phyloP scores from a whole-genome alignment of 1,140 invertebrate genomes.

The Rhyacophila brunnea region DNA sequence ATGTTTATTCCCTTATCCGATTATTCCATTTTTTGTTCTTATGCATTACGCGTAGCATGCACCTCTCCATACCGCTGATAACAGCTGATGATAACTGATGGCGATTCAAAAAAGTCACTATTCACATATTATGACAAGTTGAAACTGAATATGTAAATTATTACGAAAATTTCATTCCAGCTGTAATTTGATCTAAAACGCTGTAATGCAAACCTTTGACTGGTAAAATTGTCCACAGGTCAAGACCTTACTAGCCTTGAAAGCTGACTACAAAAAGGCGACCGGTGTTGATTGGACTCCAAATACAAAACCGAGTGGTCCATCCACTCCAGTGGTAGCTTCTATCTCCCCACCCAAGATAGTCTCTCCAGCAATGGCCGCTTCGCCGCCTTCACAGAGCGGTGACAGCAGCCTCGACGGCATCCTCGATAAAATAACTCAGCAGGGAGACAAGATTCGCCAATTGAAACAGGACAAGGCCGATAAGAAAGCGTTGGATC shows the following conservation, averaged over 20 bases:
- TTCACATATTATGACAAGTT: too few species aligned
- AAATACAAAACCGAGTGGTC: slow-evolving; percentile 37
- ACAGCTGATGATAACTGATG: too few species aligned
- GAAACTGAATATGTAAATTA: too few species aligned
- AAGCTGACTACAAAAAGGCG: slow-evolving; percentile 65
- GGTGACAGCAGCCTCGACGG: slow-evolving; percentile 24
- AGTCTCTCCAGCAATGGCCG: slow-evolving; percentile 9
- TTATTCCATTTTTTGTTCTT: too few species aligned
- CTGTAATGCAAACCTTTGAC: too few species aligned
- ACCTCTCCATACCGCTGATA: too few species aligned
- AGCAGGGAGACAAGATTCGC: slow-evolving; percentile 70
- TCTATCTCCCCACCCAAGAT: slow-evolving; percentile 13
- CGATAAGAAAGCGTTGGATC: slow-evolving; percentile 57
- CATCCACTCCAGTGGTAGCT: not conserved
- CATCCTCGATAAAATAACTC: slow-evolving; percentile 46
- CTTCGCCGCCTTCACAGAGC: slow-evolving; percentile 13
- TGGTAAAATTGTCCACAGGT: slow-evolving; percentile 48
- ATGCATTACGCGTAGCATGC: too few species aligned
- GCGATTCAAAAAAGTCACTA: too few species aligned
- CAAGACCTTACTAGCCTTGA: slow-evolving; percentile 66
- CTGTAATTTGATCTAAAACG: too few species aligned
- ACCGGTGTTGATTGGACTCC: slow-evolving; percentile 69
- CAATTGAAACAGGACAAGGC: slow-evolving; percentile 66
- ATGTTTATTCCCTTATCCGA: too few species aligned
- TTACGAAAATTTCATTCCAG: too few species aligned